phyloP scores from a whole-genome alignment of 2,797 vertebrate genomes.

The Remorina albescens region DNA sequence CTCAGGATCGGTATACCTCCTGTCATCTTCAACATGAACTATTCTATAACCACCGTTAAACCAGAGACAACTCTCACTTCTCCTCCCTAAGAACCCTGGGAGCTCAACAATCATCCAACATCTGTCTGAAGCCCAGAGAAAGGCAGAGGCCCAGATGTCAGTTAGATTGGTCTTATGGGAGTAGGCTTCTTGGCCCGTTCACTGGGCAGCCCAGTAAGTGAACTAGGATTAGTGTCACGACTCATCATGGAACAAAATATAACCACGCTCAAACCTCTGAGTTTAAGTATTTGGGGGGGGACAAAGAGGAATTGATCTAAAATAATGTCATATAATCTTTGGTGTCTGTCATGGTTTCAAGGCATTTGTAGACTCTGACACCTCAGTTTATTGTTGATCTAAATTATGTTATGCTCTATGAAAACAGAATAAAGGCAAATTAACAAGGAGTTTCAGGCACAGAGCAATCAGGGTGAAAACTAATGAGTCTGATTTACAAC shows the following conservation, averaged over 20 bases:
- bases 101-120: conserved; percentile 77
- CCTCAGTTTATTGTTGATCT: not conserved
- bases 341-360: not conserved
- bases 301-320: not conserved
- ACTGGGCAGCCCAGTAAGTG: conserved; percentile 73
- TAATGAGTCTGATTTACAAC: conserved; percentile 50
- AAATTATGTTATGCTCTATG: not conserved
- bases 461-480: conserved; percentile 29
- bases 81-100: conserved; percentile 65
- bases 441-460: conserved; percentile 27
- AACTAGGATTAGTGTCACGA: conserved; percentile 74
- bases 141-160: conserved; percentile 82
- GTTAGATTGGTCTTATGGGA: conserved; percentile 80
- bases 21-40: conserved; percentile 15
- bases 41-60: conserved; percentile 39
- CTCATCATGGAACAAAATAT: conserved; percentile 57
- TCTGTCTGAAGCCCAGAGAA: conserved; percentile 78
- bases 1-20: conserved; percentile 7
- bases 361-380: not conserved
- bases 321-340: not conserved
- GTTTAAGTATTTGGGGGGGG: conserved; percentile 34
- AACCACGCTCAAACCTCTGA: conserved; percentile 49
- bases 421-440: conserved; percentile 33
- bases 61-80: conserved; percentile 38
- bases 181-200: conserved; percentile 72